These are phyloP conservation scores for Heterohyrax brucei DNA, from an alignment of 2,797 vertebrate genomes.

Conservation along the genomic window DNA sequence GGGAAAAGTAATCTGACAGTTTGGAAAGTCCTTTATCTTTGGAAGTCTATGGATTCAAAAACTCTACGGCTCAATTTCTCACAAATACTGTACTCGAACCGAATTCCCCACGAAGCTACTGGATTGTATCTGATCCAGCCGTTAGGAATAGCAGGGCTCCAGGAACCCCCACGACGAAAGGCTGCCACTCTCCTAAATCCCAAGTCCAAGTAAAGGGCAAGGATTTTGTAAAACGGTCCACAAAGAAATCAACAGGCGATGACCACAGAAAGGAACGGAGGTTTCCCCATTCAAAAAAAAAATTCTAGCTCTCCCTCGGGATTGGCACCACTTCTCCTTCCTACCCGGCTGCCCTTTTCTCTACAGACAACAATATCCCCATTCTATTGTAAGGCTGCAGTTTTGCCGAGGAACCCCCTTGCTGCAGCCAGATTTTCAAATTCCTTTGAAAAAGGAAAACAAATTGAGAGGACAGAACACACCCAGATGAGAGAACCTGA, in stretches of 20 bases:
- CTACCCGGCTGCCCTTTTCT: conserved; percentile 59
- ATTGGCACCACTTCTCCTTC: conserved; percentile 58
- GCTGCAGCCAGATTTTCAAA: background rate
- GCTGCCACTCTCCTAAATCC: conserved; percentile 51
- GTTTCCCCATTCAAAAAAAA: conserved; percentile 6
- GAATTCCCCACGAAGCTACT: background rate
- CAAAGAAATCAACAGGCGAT: conserved; percentile 79
- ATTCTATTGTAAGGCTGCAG: conserved; percentile 54
- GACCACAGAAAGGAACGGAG: background rate
- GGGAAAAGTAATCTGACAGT: background rate
- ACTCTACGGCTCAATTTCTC: background rate
- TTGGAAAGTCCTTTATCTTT: background rate
- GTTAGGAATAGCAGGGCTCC: background rate
- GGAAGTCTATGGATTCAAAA: background rate
- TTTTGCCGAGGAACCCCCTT: background rate
- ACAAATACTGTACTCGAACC: background rate
- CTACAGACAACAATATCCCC: conserved; percentile 46
- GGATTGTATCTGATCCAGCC: background rate
- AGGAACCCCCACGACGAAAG: background rate
- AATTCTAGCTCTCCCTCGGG: conserved; percentile 59
- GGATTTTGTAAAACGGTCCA: conserved; percentile 47
- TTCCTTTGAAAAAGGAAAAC: background rate
- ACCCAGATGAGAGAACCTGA: background rate
- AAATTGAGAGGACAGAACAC: background rate
- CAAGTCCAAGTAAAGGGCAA: conserved; percentile 51